A percentile compares a stretch with the other conserved stretches of the same genome.
phyloP scores from a whole-genome alignment of 2,113 vertebrate species.

The Prietella phreatophila region DNA sequence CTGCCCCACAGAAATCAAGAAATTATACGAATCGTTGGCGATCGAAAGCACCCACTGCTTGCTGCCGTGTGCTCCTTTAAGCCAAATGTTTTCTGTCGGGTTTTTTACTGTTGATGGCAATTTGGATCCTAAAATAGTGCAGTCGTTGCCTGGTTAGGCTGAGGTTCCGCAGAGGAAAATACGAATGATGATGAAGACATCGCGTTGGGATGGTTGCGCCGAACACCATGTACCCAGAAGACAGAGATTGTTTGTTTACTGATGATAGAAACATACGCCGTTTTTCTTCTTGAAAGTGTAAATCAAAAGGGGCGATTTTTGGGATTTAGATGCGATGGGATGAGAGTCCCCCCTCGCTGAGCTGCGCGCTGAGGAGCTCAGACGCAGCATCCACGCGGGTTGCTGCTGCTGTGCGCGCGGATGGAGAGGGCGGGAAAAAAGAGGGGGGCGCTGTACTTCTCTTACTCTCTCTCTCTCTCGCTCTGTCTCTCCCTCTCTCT shows the following conservation, averaged over 20 bases:
- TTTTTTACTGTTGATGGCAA: slow-evolving; percentile 36
- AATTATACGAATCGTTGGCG: slow-evolving; percentile 26
- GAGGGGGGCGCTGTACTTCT: slow-evolving; percentile 33
- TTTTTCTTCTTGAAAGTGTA: slow-evolving; percentile 41
- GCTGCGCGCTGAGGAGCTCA: slow-evolving; percentile 68
- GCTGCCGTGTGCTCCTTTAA: slow-evolving; percentile 32
- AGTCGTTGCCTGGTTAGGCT: slow-evolving; percentile 53
- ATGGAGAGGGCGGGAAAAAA: slow-evolving; percentile 45
- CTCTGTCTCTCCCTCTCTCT: slow-evolving; percentile 26
- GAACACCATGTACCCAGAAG: slow-evolving; percentile 18
- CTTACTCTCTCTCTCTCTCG: slow-evolving; percentile 36
- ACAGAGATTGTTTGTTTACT: slow-evolving; percentile 18
- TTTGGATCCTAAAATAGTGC: slow-evolving; percentile 54
- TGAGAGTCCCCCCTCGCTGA: slow-evolving; percentile 56
- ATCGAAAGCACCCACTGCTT: slow-evolving; percentile 37
- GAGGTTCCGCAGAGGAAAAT: slow-evolving; percentile 55
- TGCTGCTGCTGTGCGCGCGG: slow-evolving; percentile 52
- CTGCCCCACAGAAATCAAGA: slow-evolving; percentile 35
- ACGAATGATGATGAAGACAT: slow-evolving; percentile 50
- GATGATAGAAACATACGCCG: slow-evolving; percentile 29
- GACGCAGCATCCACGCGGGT: slow-evolving; percentile 70
- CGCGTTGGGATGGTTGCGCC: slow-evolving; percentile 48
- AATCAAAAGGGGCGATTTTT: slow-evolving; percentile 68
- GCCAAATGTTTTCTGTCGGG: slow-evolving; percentile 17
- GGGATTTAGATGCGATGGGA: slow-evolving; percentile 66